phyloP scores from a whole-genome alignment of 2,113 vertebrate genomes.

The Pangasianodon gigas region DNA sequence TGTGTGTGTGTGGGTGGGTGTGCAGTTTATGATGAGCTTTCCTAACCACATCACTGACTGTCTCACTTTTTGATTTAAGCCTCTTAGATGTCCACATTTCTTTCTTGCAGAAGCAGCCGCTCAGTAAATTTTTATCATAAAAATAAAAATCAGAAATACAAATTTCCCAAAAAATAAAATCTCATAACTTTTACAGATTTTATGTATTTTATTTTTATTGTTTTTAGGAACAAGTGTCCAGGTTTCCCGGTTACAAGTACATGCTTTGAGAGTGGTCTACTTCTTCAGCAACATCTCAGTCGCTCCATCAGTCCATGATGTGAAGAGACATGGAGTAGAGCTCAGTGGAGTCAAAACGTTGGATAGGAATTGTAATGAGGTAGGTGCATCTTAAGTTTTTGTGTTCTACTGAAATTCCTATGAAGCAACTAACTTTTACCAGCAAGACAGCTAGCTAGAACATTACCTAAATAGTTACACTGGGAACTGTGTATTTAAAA shows the following conservation, averaged over 20 bases:
- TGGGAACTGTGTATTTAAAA: too few relatives aligned
- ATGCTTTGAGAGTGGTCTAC: background rate
- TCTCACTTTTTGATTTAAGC: slow-evolving; percentile 12
- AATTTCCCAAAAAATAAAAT: background rate
- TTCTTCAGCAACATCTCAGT: too few relatives aligned
- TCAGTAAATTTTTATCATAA: background rate
- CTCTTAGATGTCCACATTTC: background rate
- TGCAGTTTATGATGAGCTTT: slow-evolving; percentile 12
- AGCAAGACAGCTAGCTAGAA: too few relatives aligned
- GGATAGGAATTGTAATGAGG: too few relatives aligned
- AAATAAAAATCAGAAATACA: background rate
- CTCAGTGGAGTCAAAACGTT: too few relatives aligned
- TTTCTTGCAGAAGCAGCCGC: background rate
- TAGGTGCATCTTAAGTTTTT: too few relatives aligned
- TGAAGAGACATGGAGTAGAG: too few relatives aligned
- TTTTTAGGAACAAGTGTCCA: background rate
- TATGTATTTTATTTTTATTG: too few relatives aligned
- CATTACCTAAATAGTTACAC: too few relatives aligned
- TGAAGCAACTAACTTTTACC: too few relatives aligned
- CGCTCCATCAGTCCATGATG: too few relatives aligned
- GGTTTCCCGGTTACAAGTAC: background rate
- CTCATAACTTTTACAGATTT: background rate
- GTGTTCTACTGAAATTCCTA: too few relatives aligned
- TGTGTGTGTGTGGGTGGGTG: slow-evolving; percentile 9
- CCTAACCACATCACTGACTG: background rate